Evolutionary conservation across 2,797 vertebrate species (phyloP).

Genomic region (Urophycis tenuis): DNA sequence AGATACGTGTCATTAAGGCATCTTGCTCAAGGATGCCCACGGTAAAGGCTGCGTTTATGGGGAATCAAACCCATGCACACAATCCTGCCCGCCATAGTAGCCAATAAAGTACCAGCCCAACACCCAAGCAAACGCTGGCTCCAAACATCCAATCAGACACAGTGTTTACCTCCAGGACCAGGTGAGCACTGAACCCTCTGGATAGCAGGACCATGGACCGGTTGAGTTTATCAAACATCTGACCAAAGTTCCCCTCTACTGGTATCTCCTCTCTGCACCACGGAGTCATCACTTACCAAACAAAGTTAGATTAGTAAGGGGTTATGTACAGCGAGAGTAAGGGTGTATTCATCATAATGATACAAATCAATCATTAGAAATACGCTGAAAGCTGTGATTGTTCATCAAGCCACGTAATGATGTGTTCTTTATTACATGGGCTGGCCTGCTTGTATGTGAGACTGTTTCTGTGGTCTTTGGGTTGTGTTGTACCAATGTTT

Average conservation of each 20-base stretch:
- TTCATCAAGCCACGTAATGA: no score
- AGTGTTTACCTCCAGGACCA: conserved; percentile 56
- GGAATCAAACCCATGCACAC: not conserved
- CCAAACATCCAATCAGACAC: not conserved
- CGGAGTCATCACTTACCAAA: conserved; percentile 48
- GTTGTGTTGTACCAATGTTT: not conserved
- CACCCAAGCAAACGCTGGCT: not conserved
- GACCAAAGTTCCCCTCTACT: conserved; percentile 58
- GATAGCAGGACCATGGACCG: conserved; percentile 63
- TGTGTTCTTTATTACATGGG: no score
- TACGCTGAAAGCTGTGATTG: no score
- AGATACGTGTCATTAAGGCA: no score
- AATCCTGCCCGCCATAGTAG: not conserved
- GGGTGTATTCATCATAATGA: no score
- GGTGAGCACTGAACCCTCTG: conserved; percentile 65
- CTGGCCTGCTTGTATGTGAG: no score
- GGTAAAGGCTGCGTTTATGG: no score
- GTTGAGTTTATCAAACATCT: conserved; percentile 74
- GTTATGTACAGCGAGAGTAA: no score
- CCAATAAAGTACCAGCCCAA: not conserved
- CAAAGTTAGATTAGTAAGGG: not conserved
- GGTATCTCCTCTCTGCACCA: conserved; percentile 60
- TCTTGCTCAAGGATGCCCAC: no score
- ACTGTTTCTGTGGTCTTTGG: not conserved
- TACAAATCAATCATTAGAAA: no score